Percentiles rank a stretch among this genome's conserved stretches.
Conservation (phyloP, 2,113 vertebrate species). For the Pogona vitticeps region DNA sequence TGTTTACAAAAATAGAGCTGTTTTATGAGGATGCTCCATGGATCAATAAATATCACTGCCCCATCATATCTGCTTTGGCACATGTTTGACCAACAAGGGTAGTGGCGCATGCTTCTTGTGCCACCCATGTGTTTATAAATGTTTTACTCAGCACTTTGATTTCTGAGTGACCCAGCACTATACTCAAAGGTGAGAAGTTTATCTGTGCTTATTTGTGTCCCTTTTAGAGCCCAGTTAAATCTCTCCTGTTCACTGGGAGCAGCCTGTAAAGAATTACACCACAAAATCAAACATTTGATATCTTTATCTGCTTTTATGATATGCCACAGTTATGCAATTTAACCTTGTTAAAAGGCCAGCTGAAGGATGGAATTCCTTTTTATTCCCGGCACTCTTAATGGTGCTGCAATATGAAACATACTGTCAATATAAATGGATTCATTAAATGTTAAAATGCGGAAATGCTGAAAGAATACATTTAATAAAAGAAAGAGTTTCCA, state of each 20-base stretch:
- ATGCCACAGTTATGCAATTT: slow-evolving; percentile 9
- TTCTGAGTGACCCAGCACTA: neutral
- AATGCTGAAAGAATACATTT: neutral
- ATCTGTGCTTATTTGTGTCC: neutral
- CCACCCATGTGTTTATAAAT: neutral
- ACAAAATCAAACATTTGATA: slow-evolving; percentile 65
- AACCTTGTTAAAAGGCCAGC: slow-evolving; percentile 41
- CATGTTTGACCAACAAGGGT: too few relatives aligned
- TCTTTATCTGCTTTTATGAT: slow-evolving; percentile 49
- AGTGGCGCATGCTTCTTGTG: too few relatives aligned
- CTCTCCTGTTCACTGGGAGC: slow-evolving; percentile 44
- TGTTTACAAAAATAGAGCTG: neutral
- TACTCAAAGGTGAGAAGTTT: slow-evolving; percentile 29
- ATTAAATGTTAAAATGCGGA: neutral
- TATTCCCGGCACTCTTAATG: neutral
- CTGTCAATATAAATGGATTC: neutral
- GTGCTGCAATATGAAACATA: neutral
- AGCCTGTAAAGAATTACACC: slow-evolving; percentile 52
- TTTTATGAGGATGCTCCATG: neutral
- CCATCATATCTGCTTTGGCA: neutral
- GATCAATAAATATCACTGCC: neutral
- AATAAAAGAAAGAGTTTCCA: neutral
- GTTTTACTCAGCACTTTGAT: neutral
- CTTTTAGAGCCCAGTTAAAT: slow-evolving; percentile 45
- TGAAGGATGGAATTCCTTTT: slow-evolving; percentile 31